Conservation (phyloP, 37 sponge, comb jelly and placozoan genomes). For the Ianthella basta region DNA sequence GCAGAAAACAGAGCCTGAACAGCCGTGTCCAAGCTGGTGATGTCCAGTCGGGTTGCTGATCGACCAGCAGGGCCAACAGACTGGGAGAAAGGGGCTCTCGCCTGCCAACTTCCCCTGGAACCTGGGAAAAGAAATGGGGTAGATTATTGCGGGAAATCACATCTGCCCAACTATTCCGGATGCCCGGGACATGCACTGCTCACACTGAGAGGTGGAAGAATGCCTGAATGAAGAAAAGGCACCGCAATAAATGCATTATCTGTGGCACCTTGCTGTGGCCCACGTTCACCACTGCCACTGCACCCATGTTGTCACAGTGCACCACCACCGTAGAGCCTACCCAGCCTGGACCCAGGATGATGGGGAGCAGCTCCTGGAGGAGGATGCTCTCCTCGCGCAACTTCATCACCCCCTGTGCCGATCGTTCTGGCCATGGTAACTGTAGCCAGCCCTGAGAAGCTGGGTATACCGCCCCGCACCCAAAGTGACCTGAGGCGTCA, state of each 20-base stretch:
- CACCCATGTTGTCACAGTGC: constrained; percentile 38
- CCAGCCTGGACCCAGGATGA: constrained; percentile 42
- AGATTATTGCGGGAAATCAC: neutral
- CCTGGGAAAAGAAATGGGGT: neutral
- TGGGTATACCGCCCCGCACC: neutral
- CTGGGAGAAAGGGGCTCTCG: constrained; percentile 1
- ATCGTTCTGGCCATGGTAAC: neutral
- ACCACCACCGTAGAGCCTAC: neutral
- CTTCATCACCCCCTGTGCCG: neutral
- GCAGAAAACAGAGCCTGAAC: constrained; percentile 22
- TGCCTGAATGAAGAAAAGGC: constrained; percentile 41
- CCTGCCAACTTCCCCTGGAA: neutral
- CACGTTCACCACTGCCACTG: constrained; percentile 18
- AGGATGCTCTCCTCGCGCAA: constrained; percentile 1
- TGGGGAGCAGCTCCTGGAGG: constrained; percentile 41
- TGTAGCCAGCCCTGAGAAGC: neutral
- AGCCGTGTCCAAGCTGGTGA: constrained; percentile 26
- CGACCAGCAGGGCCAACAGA: constrained; percentile 9
- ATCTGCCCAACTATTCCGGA: neutral
- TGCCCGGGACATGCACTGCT: constrained; percentile 34
- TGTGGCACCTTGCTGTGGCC: constrained; percentile 10
- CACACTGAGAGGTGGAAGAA: neutral
- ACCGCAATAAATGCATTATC: constrained; percentile 43
- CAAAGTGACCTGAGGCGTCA: constrained; percentile 4
- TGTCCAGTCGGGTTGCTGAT: constrained; percentile 37